Evolutionary conservation across 2,888 invertebrate genomes (phyloP).

Genomic region (Dione vanillae): DNA sequence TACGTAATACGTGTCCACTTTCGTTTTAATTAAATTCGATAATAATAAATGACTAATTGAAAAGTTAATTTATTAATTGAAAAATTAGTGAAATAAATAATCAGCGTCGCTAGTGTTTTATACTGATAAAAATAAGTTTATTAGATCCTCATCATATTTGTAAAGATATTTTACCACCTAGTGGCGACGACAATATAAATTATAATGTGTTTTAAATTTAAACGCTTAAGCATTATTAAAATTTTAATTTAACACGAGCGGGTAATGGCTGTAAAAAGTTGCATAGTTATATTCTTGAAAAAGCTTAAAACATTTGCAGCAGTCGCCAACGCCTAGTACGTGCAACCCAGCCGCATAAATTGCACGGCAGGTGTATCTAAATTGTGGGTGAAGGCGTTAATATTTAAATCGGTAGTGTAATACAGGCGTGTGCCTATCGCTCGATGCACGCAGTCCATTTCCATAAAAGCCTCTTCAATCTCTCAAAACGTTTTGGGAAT

Average conservation of each 20-base stretch:
- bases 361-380: constrained; percentile 73
- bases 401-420: constrained; percentile 76
- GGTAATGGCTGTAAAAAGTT: constrained; percentile 14
- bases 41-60: constrained; percentile 7
- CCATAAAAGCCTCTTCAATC: constrained; percentile 84
- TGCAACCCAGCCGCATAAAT: constrained; percentile 57
- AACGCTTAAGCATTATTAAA: constrained; percentile 6
- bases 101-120: background rate
- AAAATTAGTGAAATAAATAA: background rate
- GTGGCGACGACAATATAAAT: background rate
- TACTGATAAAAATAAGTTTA: background rate
- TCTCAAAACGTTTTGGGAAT: constrained; percentile 81
- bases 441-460: constrained; percentile 79
- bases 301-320: constrained; percentile 24
- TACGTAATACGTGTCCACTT: constrained; percentile 53
- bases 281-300: constrained; percentile 29
- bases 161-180: background rate
- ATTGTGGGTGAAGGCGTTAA: constrained; percentile 71
- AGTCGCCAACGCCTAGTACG: constrained; percentile 37
- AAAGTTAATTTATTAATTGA: constrained; percentile 5
- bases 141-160: background rate
- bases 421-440: constrained; percentile 66
- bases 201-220: background rate
- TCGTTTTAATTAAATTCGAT: constrained; percentile 55
- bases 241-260: constrained; percentile 14